phyloP scores from a whole-genome alignment of 2,113 vertebrate species.

The Desmodus rotundus region DNA sequence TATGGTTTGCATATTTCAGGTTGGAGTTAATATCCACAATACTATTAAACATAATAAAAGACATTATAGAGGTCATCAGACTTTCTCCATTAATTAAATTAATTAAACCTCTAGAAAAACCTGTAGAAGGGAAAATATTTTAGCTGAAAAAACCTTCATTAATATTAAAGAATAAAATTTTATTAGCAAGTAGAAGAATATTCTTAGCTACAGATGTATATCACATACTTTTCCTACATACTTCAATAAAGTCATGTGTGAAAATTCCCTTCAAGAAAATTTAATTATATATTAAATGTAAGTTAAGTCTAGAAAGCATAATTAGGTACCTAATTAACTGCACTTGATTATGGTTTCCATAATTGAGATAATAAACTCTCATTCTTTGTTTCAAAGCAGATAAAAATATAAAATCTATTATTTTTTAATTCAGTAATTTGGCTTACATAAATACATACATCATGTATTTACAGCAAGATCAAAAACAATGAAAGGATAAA shows the following conservation, averaged over 20 bases:
- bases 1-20: accelerated
- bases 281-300: neutral
- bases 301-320: neutral
- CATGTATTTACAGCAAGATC: neutral
- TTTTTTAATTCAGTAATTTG: neutral
- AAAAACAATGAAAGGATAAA: neutral
- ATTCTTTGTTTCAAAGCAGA: slow-evolving; percentile 22
- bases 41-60: slow-evolving; percentile 25
- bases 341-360: neutral
- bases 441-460: neutral
- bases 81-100: slow-evolving; percentile 71
- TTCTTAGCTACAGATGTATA: neutral
- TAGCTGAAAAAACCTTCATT: neutral
- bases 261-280: neutral
- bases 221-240: neutral
- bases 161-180: neutral
- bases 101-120: slow-evolving; percentile 65
- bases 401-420: neutral
- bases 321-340: neutral
- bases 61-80: slow-evolving; percentile 50
- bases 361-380: neutral
- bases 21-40: neutral
- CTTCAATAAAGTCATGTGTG: neutral
- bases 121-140: neutral
- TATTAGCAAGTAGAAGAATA: neutral